Conservation (phyloP, 2,113 vertebrate species). For the Budorcas taxicolor region DNA sequence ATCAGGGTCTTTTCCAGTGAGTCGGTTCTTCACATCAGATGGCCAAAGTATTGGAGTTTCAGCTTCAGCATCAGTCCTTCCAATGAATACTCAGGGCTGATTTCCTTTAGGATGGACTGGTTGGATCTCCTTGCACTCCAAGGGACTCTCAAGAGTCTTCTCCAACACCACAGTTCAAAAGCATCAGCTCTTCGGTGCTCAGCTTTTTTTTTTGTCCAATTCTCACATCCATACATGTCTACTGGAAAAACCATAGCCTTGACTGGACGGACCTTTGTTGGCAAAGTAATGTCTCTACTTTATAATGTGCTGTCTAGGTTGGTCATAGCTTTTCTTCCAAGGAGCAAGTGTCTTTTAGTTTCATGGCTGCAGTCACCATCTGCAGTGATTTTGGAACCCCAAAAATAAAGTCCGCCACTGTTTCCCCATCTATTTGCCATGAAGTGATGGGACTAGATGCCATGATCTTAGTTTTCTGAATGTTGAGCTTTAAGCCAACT, state of each 20-base stretch:
- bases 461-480: background rate
- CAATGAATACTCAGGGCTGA: background rate
- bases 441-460: background rate
- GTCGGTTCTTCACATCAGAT: background rate
- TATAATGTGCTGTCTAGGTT: background rate
- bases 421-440: background rate
- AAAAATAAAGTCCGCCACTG: background rate
- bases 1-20: background rate
- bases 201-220: background rate
- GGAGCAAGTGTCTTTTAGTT: background rate
- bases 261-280: background rate
- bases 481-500: background rate
- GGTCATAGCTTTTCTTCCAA: background rate
- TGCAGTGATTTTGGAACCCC: background rate
- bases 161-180: background rate
- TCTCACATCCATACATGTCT: background rate
- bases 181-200: rapidly evolving
- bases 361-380: background rate
- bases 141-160: background rate
- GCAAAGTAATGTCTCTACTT: background rate
- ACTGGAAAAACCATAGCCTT: background rate
- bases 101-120: background rate
- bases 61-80: background rate
- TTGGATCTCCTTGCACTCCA: background rate
- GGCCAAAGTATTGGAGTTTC: background rate